Base-by-base conservation (phyloP, 2,888 invertebrate genomes). In the Apamea epomidion region DNA sequence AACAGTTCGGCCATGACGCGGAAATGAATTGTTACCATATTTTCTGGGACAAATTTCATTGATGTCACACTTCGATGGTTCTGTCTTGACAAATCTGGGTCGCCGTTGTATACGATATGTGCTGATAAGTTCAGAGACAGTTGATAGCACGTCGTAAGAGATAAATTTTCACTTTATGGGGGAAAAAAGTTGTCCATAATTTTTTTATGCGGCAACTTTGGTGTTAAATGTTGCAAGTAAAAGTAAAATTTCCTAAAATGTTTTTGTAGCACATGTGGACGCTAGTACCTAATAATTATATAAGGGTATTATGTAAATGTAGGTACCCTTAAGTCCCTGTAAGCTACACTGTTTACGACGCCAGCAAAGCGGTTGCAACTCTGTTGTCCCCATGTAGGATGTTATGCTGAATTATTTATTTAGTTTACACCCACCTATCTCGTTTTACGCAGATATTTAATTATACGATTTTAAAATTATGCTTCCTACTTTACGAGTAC, bases 21-120 rank as follows among this genome's bases (percentile, higher is more conserved):
- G 80, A 84, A 89, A 89, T 82, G 82, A 87, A 86, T 87, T 85
- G 87, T 88, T 76, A 77, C 83, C 81, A 87, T 85, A 89, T 85
- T 89, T 87, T 86, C 85, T 84, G 76, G 51, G 37, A 86, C 80
- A 74, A 84, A 86, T 89, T 89, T 81, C 85, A 88, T 88, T 76
- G 82, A 76, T 74, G 80, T 84, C 74, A 83, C 87, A 86, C 89
- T 87, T 42, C 74, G 58, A 69, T 81, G 75, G 60, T 70, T 85
- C 80, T 74, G 58, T 85, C 81, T 84, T 89, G 71, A 74, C 79
- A 84, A 87, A 87, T 87, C 74, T 84, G 88, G 88, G 85, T 85
- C 83, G 54, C 64, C 78, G 70, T 83, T 89, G 69, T 88, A 72
- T 87, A 89, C 72, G 85, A 81, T 85, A 84, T 82, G 71, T 74